Evolutionary conservation across 1,140 invertebrate species (phyloP), one percentile per base, ranked within the genome.

Genomic region (Monomorium pharaonis): DNA sequence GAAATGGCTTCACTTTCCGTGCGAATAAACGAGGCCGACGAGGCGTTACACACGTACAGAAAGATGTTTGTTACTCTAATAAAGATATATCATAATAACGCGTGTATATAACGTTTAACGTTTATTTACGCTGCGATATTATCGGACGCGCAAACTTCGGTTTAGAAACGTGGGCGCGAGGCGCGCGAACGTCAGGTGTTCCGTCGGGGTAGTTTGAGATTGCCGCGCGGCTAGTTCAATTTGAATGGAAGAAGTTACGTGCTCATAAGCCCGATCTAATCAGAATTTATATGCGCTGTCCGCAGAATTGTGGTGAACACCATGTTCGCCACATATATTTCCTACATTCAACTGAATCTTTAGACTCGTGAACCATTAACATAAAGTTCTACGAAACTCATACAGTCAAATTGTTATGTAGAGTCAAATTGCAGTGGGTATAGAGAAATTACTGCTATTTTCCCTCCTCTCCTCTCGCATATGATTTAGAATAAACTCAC

Each of bases 161-260:
- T 69, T 33, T 33, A 42, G n/a, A n/a, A 51, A 27, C 67, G 65
- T 81, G 63, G 78, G 65, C 65, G 9, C 49, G 51, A 47, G 63
- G 47, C 42, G 21, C 33, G 77, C 33, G 24, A 81, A 83, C 78
- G 67, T 83, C 78, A 74, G 78, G 78, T 83, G 78, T 83, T 83
- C 37, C 27, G 65, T 44, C 51, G 54, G 65, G 21, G 60, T 83
- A 74, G 67, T 83, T 83, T 58, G 78, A 83, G 78, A 83, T 83
- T 83, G 78, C 78, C 51, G 78, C 51, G 27, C 24, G 30, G 37
- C 78, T 54, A 74, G 37, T 72, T 58, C 78, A 74, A 74, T 83
- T 74, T 83, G 62, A 72, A 83, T 83, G 67, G 67, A 83, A 83
- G 51, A 83, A 83, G 49, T 83, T 83, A 58, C 67, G 67, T 42